phyloP scores from a whole-genome alignment of 2,113 vertebrate species.

The Thunnus thynnus region DNA sequence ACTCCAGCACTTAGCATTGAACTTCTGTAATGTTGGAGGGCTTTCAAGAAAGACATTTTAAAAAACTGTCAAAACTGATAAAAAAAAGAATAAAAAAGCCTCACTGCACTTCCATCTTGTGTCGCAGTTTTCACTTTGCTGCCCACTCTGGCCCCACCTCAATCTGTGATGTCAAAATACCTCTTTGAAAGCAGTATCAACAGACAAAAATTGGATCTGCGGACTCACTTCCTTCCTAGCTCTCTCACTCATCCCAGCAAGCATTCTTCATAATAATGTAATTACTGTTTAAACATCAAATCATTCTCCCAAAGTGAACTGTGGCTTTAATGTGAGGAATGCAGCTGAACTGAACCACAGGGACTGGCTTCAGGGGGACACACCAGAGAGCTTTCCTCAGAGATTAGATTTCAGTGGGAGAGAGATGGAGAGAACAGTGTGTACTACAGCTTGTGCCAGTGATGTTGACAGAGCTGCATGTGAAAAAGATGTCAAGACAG shows the following conservation, averaged over 20 bases:
- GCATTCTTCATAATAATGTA: background rate
- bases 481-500: background rate
- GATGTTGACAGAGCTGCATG: conserved; percentile 22
- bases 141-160: background rate
- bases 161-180: background rate
- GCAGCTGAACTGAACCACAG: conserved; percentile 8
- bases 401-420: conserved; percentile 39
- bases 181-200: too few species aligned
- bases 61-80: too few species aligned
- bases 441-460: conserved; percentile 8
- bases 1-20: too few species aligned
- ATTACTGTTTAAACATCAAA: conserved; percentile 19
- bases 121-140: background rate
- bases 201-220: background rate
- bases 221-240: background rate
- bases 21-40: too few species aligned
- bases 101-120: background rate
- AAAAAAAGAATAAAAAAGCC: background rate
- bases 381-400: conserved; percentile 23
- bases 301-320: conserved; percentile 18
- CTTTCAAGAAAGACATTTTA: too few species aligned
- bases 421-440: conserved; percentile 40
- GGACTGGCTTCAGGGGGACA: conserved; percentile 22
- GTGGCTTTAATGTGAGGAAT: conserved; percentile 46
- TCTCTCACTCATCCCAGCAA: conserved; percentile 5